Percentiles rank a stretch among this genome's conserved stretches.
phyloP scores from a whole-genome alignment of 2,888 invertebrate genomes.

The Polydesmus complanatus region DNA sequence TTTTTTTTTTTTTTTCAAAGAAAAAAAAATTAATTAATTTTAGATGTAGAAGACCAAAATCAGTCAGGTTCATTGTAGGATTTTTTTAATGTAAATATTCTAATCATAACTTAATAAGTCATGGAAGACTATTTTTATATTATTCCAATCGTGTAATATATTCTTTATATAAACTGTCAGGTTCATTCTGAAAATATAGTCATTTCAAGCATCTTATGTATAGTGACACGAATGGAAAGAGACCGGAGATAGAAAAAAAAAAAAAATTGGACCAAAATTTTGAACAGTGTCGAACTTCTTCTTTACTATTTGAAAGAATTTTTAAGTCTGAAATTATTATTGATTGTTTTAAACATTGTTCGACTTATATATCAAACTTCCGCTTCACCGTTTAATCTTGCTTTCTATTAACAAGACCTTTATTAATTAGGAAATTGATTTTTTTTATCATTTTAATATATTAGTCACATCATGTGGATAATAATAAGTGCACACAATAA shows the following conservation, averaged over 20 bases:
- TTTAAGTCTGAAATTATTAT: too few species aligned
- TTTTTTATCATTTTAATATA: too few species aligned
- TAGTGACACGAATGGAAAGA: not conserved
- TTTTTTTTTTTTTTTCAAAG: not conserved
- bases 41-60: not conserved
- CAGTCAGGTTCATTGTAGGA: not conserved
- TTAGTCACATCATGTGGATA: too few species aligned
- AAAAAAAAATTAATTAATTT: not conserved
- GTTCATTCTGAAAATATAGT: not conserved
- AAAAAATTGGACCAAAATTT: not conserved
- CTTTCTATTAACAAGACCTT: too few species aligned
- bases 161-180: not conserved
- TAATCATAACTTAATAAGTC: not conserved
- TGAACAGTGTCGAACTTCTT: not conserved
- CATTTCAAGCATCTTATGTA: too few species aligned
- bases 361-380: too few species aligned
- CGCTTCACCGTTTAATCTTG: too few species aligned
- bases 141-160: not conserved
- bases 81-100: not conserved
- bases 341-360: too few species aligned
- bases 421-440: too few species aligned
- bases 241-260: not conserved
- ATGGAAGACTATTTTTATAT: not conserved
- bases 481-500: too few species aligned
- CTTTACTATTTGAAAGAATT: too few species aligned